Evolutionary conservation across 2,797 vertebrate species (phyloP).

Genomic region (Melanotaenia parkinsoni): DNA sequence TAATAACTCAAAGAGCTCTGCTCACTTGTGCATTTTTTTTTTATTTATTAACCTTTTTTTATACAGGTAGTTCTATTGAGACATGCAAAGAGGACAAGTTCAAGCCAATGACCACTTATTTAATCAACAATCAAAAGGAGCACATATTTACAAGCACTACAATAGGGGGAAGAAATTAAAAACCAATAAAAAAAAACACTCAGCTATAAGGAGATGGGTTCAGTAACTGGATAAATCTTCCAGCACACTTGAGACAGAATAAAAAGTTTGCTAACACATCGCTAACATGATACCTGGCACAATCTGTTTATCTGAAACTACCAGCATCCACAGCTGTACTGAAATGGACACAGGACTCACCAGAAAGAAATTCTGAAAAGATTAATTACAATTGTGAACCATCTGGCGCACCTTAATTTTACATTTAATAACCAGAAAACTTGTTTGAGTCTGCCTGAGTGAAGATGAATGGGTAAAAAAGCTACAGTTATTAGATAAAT

Average conservation of each 20-base stretch:
- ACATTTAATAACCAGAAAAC: background rate
- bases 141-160: background rate
- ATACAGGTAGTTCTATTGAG: too few species aligned
- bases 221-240: background rate
- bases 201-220: too few species aligned
- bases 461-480: background rate
- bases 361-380: background rate
- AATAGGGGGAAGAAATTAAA: too few species aligned
- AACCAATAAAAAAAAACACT: too few species aligned
- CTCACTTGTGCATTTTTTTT: too few species aligned
- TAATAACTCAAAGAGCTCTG: too few species aligned
- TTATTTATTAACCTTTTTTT: too few species aligned
- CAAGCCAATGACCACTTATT: too few species aligned
- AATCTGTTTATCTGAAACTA: background rate
- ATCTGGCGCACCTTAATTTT: background rate
- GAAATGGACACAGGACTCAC: background rate
- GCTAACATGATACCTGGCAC: background rate
- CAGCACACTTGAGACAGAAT: background rate
- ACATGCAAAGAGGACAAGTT: too few species aligned
- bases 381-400: constrained; percentile 1
- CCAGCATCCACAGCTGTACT: background rate
- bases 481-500: too few species aligned
- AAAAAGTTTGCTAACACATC: background rate
- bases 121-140: too few species aligned
- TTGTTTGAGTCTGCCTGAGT: background rate